These are phyloP conservation scores for Oncorhynchus mykiss DNA, from an alignment of 2,113 vertebrate genomes.

Conservation along the genomic window DNA sequence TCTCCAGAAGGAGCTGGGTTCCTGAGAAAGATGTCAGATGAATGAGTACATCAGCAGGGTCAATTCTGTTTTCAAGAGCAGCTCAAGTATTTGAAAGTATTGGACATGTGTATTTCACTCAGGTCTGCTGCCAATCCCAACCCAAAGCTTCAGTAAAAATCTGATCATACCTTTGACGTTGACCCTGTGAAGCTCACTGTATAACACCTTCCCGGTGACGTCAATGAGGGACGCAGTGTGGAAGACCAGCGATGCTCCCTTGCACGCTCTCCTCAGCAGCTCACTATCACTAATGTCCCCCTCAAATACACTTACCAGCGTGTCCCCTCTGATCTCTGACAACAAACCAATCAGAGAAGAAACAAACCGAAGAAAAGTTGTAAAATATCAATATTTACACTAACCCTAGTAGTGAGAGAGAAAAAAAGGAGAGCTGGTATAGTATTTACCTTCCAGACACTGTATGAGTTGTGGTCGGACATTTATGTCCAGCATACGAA, in stretches of 20 bases:
- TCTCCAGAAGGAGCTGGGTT: conserved; percentile 84
- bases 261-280: conserved; percentile 74
- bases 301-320: conserved; percentile 75
- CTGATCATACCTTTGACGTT: conserved; percentile 83
- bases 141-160: background rate
- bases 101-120: too few species aligned
- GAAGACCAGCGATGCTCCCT: conserved; percentile 77
- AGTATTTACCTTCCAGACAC: conserved; percentile 67
- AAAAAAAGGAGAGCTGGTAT: background rate
- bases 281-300: conserved; percentile 84
- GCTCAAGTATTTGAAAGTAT: too few species aligned
- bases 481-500: conserved; percentile 77
- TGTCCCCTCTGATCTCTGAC: conserved; percentile 71
- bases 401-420: conserved; percentile 3
- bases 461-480: conserved; percentile 59
- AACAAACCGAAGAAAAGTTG: background rate
- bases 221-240: conserved; percentile 84
- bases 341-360: conserved; percentile 24
- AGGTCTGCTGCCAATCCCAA: background rate
- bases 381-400: background rate
- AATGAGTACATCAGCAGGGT: background rate
- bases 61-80: too few species aligned
- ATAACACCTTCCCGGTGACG: conserved; percentile 46
- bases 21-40: conserved; percentile 65
- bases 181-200: conserved; percentile 77